Conservation (phyloP, 2,797 vertebrate genomes). For the Peromyscus eremicus region DNA sequence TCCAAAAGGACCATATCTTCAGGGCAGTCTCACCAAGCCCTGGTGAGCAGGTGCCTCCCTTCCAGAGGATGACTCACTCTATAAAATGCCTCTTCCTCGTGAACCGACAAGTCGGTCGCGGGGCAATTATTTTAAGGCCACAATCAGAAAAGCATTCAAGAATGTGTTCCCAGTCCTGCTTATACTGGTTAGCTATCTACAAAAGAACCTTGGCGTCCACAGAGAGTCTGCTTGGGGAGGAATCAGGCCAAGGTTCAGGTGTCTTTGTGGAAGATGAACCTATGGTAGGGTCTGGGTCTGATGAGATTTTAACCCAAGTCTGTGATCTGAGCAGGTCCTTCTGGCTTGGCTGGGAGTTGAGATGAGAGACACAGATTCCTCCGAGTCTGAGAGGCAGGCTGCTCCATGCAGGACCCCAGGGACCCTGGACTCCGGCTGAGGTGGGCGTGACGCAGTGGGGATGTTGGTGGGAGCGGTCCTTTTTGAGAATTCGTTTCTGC, state of each 20-base stretch:
- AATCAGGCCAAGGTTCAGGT: fast-evolving
- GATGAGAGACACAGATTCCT: not conserved
- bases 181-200: not conserved
- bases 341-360: not conserved
- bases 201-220: not conserved
- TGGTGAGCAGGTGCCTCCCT: fast-evolving
- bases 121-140: not conserved
- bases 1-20: fast-evolving
- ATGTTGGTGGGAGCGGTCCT: not conserved
- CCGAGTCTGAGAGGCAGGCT: too few species aligned
- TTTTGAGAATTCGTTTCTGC: not conserved
- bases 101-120: not conserved
- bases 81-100: not conserved
- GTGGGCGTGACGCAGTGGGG: not conserved
- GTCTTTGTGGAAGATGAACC: not conserved
- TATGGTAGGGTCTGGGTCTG: not conserved
- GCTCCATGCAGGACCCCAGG: not conserved
- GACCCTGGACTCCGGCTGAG: fast-evolving
- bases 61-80: fast-evolving
- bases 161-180: not conserved
- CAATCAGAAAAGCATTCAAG: not conserved
- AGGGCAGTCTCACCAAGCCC: fast-evolving
- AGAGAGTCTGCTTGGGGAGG: fast-evolving
- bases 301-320: fast-evolving
- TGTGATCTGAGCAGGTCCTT: not conserved